Base-by-base conservation (phyloP, 2,888 invertebrate genomes). In the Candidula unifasciata region DNA sequence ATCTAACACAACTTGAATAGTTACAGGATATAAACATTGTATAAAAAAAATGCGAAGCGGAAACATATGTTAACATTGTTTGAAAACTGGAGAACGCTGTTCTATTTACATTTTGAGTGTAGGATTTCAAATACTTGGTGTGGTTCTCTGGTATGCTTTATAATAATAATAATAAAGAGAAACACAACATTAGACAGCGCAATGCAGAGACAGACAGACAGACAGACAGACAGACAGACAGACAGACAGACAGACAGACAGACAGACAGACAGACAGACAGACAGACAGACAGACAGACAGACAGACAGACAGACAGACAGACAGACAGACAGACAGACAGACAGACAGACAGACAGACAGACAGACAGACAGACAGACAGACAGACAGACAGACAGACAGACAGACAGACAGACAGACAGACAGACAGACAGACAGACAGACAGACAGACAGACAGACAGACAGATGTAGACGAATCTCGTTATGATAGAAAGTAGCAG, bases 381-480 rank as follows among this genome's bases (percentile, higher is more conserved):
- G 69, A 69, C 69, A 35, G 69, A 69, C 69, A 35, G 69, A 69
- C 69, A 35, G 69, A 69, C 69, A 35, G 69, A 69, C 69, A 69
- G 69, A 69, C 69, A 69, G 69, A 69, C 35, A 69, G 69, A 69
- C 35, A 69, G 69, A 69, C 35, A 69, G 69, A 69, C 35, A 69
- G 69, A 69, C 35, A 69, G 69, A 69, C 35, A 69, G 69, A 69
- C 35, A 69, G 69, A 69, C 35, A 69, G 69, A 69, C 35, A 10
- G 30, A n/a, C 21, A n/a, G 10, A 69, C 2, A 69, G 6, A 33
- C 21, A 2, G 35, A 8, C 35, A 84, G 84, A 80, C 33, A 80
- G 84, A 84, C 33, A 84, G 84, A 84, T 44, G 66, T 69, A 83
- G 69, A 79, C n/a, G n/a, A n/a, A n/a, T n/a, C n/a, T n/a, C n/a